Evolutionary conservation across 1,140 invertebrate genomes (phyloP).

Genomic region (Drosophila subobscura): DNA sequence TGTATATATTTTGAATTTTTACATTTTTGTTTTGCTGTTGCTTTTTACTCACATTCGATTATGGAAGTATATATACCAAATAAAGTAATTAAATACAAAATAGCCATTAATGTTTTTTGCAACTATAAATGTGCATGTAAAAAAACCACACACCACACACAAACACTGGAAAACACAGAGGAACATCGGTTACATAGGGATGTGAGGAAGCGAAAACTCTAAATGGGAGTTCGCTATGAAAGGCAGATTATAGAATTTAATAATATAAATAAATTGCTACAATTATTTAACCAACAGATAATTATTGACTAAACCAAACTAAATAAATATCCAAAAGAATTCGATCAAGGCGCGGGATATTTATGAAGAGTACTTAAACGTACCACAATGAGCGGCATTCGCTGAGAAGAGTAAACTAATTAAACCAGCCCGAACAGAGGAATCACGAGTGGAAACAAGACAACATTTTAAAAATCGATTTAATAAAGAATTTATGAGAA

Average conservation of each 20-base stretch:
- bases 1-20: conserved; percentile 50
- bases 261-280: conserved; percentile 74
- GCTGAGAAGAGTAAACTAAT: conserved; percentile 78
- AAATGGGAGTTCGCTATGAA: conserved; percentile 49
- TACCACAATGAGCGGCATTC: conserved; percentile 61
- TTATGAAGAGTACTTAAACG: conserved; percentile 72
- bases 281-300: conserved; percentile 74
- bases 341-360: conserved; percentile 42
- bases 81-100: conserved; percentile 71
- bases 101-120: conserved; percentile 80
- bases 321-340: conserved; percentile 51
- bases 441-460: conserved; percentile 53
- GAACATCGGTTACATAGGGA: conserved; percentile 42
- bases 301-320: conserved; percentile 49
- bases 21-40: conserved; percentile 42
- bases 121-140: conserved; percentile 81
- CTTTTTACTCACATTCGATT: conserved; percentile 46
- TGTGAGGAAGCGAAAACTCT: conserved; percentile 13
- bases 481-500: conserved; percentile 83
- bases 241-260: conserved; percentile 82
- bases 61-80: conserved; percentile 58
- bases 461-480: conserved; percentile 81
- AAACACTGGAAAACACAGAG: conserved; percentile 17
- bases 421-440: conserved; percentile 51
- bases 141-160: conserved; percentile 45